Percentiles rank a stretch among this genome's conserved stretches.
These are phyloP conservation scores for Sisor rabdophorus DNA, from an alignment of 2,113 vertebrate species.

Conservation along the genomic window DNA sequence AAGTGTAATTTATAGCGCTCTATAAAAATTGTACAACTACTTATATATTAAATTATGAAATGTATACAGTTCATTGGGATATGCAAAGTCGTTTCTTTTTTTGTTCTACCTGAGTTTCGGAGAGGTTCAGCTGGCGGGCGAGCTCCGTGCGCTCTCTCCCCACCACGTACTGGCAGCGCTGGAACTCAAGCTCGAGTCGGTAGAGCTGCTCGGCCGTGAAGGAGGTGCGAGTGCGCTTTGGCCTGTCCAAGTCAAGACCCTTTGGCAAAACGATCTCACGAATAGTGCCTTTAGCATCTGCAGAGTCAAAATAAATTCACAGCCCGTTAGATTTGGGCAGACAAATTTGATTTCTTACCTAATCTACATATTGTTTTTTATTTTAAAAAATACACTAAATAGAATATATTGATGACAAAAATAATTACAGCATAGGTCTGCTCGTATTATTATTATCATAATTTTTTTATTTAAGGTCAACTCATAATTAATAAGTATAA, in stretches of 20 bases:
- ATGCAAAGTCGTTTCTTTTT: background rate
- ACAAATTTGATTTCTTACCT: no score
- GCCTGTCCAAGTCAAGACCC: slow-evolving; percentile 89
- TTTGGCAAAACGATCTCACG: slow-evolving; percentile 94
- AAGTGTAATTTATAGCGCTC: no score
- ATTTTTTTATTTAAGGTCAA: no score
- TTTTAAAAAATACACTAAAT: no score
- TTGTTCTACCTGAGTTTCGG: slow-evolving; percentile 85
- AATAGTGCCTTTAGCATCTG: slow-evolving; percentile 96
- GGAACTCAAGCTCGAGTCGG: slow-evolving; percentile 90
- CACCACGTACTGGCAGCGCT: slow-evolving; percentile 94
- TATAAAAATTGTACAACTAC: no score
- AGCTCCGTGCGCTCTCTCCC: slow-evolving; percentile 89
- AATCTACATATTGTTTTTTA: no score
- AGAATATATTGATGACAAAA: no score
- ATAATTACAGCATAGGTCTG: no score
- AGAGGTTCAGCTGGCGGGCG: slow-evolving; percentile 87
- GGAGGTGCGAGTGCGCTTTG: slow-evolving; percentile 90
- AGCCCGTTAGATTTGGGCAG: background rate
- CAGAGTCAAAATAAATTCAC: background rate
- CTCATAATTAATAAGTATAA: no score
- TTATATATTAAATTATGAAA: no score
- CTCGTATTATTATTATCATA: no score
- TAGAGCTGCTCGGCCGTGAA: slow-evolving; percentile 97
- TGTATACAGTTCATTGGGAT: no score